phyloP scores from a whole-genome alignment of 1,140 invertebrate species.

The Megathymus violae region DNA sequence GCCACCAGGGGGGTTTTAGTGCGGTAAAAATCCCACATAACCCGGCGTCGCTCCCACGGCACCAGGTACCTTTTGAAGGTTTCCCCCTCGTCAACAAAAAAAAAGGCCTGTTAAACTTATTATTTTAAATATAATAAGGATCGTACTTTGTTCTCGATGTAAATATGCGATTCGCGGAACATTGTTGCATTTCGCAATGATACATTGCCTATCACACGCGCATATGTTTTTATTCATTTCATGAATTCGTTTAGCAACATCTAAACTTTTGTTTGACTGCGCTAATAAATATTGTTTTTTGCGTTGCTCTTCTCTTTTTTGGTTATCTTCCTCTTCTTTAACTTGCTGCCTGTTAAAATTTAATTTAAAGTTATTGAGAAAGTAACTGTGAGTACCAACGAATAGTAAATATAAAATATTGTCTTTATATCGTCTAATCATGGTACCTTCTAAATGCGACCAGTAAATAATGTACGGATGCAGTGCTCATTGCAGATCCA shows the following conservation, averaged over 20 bases:
- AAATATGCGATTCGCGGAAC: background rate
- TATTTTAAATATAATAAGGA: background rate
- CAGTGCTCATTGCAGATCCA: no score
- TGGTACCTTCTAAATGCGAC: no score
- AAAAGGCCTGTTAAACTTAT: no score
- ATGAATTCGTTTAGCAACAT: background rate
- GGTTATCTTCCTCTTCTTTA: background rate
- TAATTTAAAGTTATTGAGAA: background rate
- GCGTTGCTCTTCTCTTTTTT: constrained; percentile 6
- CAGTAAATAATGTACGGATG: no score
- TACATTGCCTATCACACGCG: background rate
- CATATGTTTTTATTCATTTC: constrained; percentile 9
- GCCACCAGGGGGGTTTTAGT: no score
- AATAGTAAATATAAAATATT: no score
- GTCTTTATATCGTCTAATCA: background rate
- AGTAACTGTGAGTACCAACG: background rate
- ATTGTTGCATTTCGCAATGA: constrained; percentile 7
- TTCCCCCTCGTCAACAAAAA: no score
- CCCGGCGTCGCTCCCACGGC: no score
- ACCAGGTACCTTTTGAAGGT: no score
- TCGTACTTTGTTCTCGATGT: background rate
- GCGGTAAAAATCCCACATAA: no score
- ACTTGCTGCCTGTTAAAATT: background rate
- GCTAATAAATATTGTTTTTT: background rate
- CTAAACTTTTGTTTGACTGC: background rate